These are phyloP conservation scores for Lypha dubia DNA, from an alignment of 2,888 invertebrate genomes.

Conservation along the genomic window DNA sequence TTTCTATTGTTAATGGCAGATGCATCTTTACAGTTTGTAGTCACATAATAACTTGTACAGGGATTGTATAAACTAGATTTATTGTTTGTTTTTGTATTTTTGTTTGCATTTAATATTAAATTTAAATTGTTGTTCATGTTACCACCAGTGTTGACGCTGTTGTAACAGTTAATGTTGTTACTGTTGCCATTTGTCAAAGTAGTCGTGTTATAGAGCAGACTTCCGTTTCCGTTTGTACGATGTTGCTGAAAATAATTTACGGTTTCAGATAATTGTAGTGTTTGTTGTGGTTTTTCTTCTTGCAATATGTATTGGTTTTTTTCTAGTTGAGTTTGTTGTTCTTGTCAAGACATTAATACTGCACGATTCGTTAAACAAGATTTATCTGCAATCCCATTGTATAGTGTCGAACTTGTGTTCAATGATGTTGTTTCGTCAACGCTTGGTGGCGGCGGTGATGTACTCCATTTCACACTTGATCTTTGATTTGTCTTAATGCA, in stretches of 20 bases:
- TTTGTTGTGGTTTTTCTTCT: slow-evolving; percentile 63
- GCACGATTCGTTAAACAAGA: slow-evolving; percentile 55
- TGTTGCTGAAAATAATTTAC: slow-evolving; percentile 54
- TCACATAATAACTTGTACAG: slow-evolving; percentile 43
- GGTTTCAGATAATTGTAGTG: slow-evolving; percentile 51
- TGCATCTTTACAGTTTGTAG: slow-evolving; percentile 55
- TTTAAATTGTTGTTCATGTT: slow-evolving; percentile 65
- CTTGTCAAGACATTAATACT: slow-evolving; percentile 62
- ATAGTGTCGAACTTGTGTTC: slow-evolving; percentile 39
- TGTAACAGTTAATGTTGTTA: slow-evolving; percentile 24
- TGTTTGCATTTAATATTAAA: slow-evolving; percentile 50
- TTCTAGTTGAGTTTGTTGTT: slow-evolving; percentile 70
- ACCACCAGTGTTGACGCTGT: slow-evolving; percentile 30
- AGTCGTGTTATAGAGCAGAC: slow-evolving; percentile 46
- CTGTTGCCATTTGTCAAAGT: slow-evolving; percentile 60
- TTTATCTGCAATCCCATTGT: slow-evolving; percentile 16
- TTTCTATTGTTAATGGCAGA: slow-evolving; percentile 18
- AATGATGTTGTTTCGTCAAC: slow-evolving; percentile 49
- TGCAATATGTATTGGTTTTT: slow-evolving; percentile 27
- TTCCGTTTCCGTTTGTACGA: slow-evolving; percentile 64
- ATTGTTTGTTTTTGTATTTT: slow-evolving; percentile 55
- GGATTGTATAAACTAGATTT: slow-evolving; percentile 39
- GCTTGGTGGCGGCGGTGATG: slow-evolving; percentile 11
- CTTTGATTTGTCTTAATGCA: slow-evolving; percentile 51
- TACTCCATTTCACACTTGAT: slow-evolving; percentile 61